Evolutionary conservation across 2,888 invertebrate species (phyloP), one percentile per base, ranked within the genome.

Genomic region (Cheilosia pagana): DNA sequence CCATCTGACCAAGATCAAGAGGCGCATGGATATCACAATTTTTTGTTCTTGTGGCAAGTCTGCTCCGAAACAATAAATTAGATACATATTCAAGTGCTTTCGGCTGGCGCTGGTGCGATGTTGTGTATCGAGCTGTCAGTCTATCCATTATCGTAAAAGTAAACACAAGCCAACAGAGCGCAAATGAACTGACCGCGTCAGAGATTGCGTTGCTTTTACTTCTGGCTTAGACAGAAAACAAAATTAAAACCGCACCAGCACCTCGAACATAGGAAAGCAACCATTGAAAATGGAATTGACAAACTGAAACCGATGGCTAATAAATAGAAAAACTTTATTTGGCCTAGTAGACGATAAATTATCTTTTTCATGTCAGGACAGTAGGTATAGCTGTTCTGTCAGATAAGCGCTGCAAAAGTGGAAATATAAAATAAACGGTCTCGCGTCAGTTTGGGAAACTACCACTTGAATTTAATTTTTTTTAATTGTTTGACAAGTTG

Each of bases 61-160:
- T 63, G 35, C 35, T 28, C 52, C 39, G 75, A 59, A 67, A 75
- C 82, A 78, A 82, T 77, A 82, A 77, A 82, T 82, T 82, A 72
- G 78, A 57, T 25, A 28, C 55, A 65, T 12, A 12, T 71, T 77
- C 72, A 82, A 82, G 82, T 82, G 82, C 72, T 78, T 78, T 77
- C 67, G 71, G 72, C 67, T 48, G 70, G 16, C 48, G 45, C 48
- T 67, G 65, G 77, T 71, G 77, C 60, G 55, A 71, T 71, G 67
- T 62, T 77, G 48, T 72, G 39, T 60, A 71, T 77, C 60, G 71
- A 67, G 62, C 77, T 72, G 77, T 78, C 78, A 62, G 72, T 67
- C 72, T 68, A 72, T 82, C 77, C 82, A 82, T 82, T 82, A 82
- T 82, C 82, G 82, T 82, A 67, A 82, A 82, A 82, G 67, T 78